Evolutionary conservation across 2,888 invertebrate species (phyloP), one percentile per base, ranked within the genome.

Genomic region (Nemotelus nigrinus): DNA sequence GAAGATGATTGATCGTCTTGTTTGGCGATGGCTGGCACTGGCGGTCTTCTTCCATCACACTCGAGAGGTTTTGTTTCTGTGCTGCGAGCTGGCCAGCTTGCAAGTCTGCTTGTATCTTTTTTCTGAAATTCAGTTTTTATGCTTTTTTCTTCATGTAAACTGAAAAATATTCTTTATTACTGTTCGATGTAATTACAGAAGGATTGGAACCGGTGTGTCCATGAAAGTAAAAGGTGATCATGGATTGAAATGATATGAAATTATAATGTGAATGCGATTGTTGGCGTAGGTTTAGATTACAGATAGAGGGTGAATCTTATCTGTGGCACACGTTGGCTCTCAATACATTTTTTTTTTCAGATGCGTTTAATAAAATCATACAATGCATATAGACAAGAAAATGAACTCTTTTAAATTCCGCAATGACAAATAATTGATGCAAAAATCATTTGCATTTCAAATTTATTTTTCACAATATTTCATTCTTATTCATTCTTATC

Each of bases 1-100:
- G 63, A 74, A 60, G 74, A 74, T 74, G 74, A 74, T 74, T 74
- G 74, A 74, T 74, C 63, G 60, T 74, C 74, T 60, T 43, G 63
- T 60, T 60, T 63, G 63, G 48, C 48, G 7, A 41, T 60, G 48
- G 74, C 8, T 74, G 50, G 63, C 39, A 43, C 3, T 63, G 43
- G 53, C 53, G 60, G 60, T 60, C 60, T 41, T 70, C 47, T 70
- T 53, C 70, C 70, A 70, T 70, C 70, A 43, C 25, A 25, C 70
- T 47, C 8, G 47, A 10, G 47, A 65, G 47, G 65, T 65, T 50
- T 25, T 25, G 25, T 25, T 65, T 65, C 45, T 65, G 47, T 45
- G 10, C n/a, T 45, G n/a, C 47, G 47, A 58, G 41, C 47, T 43
- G 43, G 63, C n/a, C 63, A 3, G 5, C 45, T 45, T 44, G 65